phyloP scores from a whole-genome alignment of 2,888 invertebrate genomes.

The Belgica antarctica region DNA sequence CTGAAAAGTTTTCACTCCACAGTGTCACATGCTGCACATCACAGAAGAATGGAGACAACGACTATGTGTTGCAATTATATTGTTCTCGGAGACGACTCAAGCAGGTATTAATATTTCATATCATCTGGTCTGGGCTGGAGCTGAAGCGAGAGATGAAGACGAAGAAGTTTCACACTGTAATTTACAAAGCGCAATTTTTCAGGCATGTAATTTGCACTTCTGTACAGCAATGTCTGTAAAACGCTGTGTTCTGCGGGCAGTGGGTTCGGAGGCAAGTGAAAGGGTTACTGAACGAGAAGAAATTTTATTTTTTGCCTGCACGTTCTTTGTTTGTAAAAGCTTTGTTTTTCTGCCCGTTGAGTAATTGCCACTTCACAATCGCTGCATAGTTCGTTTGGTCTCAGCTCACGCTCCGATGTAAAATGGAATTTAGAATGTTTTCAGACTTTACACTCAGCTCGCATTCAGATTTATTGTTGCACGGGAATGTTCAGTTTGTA shows the following conservation, averaged over 20 bases:
- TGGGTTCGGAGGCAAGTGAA: not conserved
- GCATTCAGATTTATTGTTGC: slow-evolving; percentile 9
- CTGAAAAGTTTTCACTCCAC: not conserved
- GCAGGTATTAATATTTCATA: slow-evolving; percentile 18
- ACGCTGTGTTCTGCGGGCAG: not conserved
- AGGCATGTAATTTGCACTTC: slow-evolving; percentile 28
- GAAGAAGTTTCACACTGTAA: slow-evolving; percentile 3
- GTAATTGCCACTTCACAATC: slow-evolving; percentile 33
- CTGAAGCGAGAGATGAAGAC: not conserved
- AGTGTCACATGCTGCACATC: not conserved
- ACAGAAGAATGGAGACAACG: not conserved
- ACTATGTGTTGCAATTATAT: not conserved
- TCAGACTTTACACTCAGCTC: slow-evolving; percentile 10
- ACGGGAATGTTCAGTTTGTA: too few species aligned
- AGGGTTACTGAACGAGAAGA: slow-evolving; percentile 1
- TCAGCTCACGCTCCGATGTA: not conserved
- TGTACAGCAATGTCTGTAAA: not conserved
- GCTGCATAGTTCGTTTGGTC: not conserved
- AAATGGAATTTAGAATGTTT: slow-evolving; percentile 29
- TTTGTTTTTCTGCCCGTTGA: not conserved
- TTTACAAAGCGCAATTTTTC: slow-evolving; percentile 17
- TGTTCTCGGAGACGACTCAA: not conserved
- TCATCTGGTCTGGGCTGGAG: not conserved
- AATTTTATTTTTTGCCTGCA: slow-evolving; percentile 24
- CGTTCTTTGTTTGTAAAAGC: not conserved